Evolutionary conservation across 2,888 invertebrate genomes (phyloP).

Genomic region (Galerucella pusilla): DNA sequence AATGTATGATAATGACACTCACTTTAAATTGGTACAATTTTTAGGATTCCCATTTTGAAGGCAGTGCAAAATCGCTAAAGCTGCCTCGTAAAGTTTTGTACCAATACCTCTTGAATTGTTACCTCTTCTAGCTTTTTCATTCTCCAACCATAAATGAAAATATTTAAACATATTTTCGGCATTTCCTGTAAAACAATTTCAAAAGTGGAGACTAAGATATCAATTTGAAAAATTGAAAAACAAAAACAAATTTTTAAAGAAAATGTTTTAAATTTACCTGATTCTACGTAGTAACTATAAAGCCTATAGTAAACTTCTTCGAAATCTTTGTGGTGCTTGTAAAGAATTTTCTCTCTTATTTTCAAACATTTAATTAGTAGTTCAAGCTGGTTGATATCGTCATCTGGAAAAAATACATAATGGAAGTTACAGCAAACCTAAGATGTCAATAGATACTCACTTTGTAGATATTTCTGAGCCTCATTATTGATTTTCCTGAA

Average conservation of each 20-base stretch:
- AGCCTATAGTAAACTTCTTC: slow-evolving; percentile 62
- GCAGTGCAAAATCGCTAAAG: slow-evolving; percentile 57
- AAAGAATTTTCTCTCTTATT: slow-evolving; percentile 65
- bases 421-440: neutral
- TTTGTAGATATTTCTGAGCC: slow-evolving; percentile 58
- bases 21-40: slow-evolving; percentile 57
- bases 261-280: slow-evolving; percentile 60
- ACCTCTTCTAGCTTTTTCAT: slow-evolving; percentile 55
- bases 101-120: slow-evolving; percentile 56
- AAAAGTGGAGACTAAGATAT: neutral
- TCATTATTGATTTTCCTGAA: slow-evolving; percentile 55
- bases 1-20: slow-evolving; percentile 33
- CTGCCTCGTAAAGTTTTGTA: slow-evolving; percentile 56
- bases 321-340: slow-evolving; percentile 67
- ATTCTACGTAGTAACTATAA: slow-evolving; percentile 67
- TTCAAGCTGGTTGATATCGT: slow-evolving; percentile 56
- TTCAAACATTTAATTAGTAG: slow-evolving; percentile 64
- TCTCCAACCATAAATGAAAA: slow-evolving; percentile 57
- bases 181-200: slow-evolving; percentile 49
- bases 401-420: slow-evolving; percentile 44
- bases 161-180: slow-evolving; percentile 58
- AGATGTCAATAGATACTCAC: slow-evolving; percentile 44
- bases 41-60: slow-evolving; percentile 55
- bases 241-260: too few relatives aligned
- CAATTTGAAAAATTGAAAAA: too few relatives aligned